Percentiles rank a stretch among this genome's conserved stretches.
Conservation (phyloP, 2,797 vertebrate genomes). For the Oryzias dopingdopingensis region DNA sequence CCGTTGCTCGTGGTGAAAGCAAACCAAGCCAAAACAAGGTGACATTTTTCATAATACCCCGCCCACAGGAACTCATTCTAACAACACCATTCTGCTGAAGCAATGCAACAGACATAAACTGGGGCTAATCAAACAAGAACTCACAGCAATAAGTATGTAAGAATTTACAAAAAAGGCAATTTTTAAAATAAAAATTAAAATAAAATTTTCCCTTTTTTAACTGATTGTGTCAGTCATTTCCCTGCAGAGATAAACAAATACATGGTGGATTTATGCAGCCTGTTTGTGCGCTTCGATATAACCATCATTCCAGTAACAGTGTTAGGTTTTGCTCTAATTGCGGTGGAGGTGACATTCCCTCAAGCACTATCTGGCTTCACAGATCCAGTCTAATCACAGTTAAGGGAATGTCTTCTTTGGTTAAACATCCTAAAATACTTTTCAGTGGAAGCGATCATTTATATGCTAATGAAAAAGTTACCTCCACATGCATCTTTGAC, state of each 20-base stretch:
- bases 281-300: conserved; percentile 15
- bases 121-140: no score
- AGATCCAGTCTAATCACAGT: conserved; percentile 62
- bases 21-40: no score
- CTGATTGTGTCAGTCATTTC: conserved; percentile 3
- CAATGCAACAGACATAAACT: no score
- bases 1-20: no score
- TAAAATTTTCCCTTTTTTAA: no score
- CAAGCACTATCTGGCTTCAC: conserved; percentile 64
- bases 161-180: no score
- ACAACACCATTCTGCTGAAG: no score
- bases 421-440: conserved; percentile 78
- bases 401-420: conserved; percentile 70
- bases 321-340: conserved; percentile 74
- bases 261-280: conserved; percentile 17
- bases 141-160: no score
- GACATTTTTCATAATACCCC: no score
- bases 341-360: conserved; percentile 66
- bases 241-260: conserved; percentile 5
- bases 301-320: conserved; percentile 51
- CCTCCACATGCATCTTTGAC: conserved; percentile 65
- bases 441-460: conserved; percentile 79
- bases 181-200: no score
- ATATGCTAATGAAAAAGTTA: conserved; percentile 82
- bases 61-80: no score